Evolutionary conservation across 2,113 vertebrate species (phyloP).

Genomic region (Puntigrus tetrazona): DNA sequence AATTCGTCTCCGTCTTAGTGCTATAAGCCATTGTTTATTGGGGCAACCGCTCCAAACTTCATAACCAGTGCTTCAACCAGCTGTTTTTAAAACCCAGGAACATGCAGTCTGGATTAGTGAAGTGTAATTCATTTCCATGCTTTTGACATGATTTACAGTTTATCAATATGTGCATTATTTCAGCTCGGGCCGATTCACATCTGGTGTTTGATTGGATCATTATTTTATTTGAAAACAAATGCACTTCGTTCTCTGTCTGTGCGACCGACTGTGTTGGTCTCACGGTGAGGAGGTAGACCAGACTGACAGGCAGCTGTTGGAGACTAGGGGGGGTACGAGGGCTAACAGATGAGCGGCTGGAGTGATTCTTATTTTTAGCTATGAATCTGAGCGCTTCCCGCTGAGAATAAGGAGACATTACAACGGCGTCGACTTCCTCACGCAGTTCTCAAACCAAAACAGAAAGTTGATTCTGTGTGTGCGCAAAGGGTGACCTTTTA

Average conservation of each 20-base stretch:
- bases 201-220: not conserved
- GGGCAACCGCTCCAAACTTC: not conserved
- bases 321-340: slow-evolving; percentile 16
- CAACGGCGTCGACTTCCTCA: not conserved
- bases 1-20: not conserved
- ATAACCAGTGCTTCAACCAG: too few relatives aligned
- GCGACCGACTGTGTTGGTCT: not conserved
- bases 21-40: not conserved
- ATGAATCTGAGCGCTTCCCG: not conserved
- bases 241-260: not conserved
- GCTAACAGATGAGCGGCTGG: slow-evolving; percentile 19
- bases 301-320: slow-evolving; percentile 18
- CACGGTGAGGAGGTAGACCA: not conserved
- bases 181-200: not conserved
- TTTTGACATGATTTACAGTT: not conserved
- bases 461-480: not conserved
- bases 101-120: not conserved
- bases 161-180: not conserved
- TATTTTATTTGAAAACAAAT: too few relatives aligned
- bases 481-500: not conserved
- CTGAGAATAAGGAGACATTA: slow-evolving; percentile 5
- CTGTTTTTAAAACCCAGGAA: not conserved
- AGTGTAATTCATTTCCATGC: not conserved
- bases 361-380: slow-evolving; percentile 21
- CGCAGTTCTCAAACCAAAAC: not conserved